Percentiles rank a stretch among this genome's conserved stretches.
Evolutionary conservation across 2,797 vertebrate genomes (phyloP).

Genomic region (Zalophus californianus): DNA sequence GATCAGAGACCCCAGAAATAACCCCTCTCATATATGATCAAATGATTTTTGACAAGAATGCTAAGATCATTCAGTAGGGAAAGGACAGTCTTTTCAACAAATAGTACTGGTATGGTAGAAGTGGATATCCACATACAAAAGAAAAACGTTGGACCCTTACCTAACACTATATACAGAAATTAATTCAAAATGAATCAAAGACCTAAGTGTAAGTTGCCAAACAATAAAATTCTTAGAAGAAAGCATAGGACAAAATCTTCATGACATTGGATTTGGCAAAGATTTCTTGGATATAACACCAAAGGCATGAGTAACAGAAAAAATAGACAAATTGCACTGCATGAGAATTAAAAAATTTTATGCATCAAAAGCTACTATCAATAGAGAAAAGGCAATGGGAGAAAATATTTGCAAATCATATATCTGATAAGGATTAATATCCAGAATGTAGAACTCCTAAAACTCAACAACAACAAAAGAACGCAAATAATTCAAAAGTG

Average conservation of each 20-base stretch:
- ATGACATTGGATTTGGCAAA: background rate
- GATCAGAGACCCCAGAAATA: background rate
- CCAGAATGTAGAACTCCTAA: background rate
- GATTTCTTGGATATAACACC: background rate
- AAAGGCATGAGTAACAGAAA: background rate
- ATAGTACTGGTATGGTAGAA: background rate
- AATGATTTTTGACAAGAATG: background rate
- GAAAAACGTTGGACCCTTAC: background rate
- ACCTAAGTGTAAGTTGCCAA: background rate
- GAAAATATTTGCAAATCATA: background rate
- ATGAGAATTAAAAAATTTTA: background rate
- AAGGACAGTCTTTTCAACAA: background rate
- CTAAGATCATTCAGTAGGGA: background rate
- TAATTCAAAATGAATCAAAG: background rate
- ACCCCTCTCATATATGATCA: background rate
- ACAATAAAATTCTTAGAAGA: background rate
- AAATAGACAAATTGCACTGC: background rate
- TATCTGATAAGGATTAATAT: background rate
- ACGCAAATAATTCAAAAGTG: background rate
- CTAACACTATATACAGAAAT: background rate
- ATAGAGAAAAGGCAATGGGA: background rate
- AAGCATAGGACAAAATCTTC: background rate
- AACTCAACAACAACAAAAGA: slow-evolving; percentile 5
- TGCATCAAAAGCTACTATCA: background rate
- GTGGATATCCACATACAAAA: background rate